Base-by-base conservation (phyloP, 1,140 invertebrate species). In the Aphaenogaster rudis region DNA sequence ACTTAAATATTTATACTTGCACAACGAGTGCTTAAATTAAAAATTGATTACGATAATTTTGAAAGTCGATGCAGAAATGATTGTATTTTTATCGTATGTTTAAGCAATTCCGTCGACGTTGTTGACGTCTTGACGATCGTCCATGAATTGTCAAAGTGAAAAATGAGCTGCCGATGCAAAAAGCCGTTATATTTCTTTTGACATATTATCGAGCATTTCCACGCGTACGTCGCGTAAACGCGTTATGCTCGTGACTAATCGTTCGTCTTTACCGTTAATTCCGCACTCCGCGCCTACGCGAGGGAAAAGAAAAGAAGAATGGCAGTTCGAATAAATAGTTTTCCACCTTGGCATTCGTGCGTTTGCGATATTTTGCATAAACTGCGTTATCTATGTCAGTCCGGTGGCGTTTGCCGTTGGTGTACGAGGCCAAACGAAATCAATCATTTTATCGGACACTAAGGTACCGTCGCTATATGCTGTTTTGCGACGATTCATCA, bases 191-290 rank as follows among this genome's bases (percentile, higher is more conserved):
- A 64, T 15, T 86, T 86, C 77, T 81, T 77, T 86, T 59, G 82
- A 48, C 74, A 42, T 50, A 66, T 86, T 82, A 82, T 82, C 71
- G 57, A 61, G 57, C 52, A 81, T 82, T 89, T 87, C 71, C 72
- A 89, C 52, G 67, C 84, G 64, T 77, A 77, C 7, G 54, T 82
- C 77, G 74, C 67, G 45, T 82, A 78, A 89, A 89, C 85, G 88
- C 74, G 89, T 86, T 84, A 72, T 69, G 71, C 85, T 84, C 21
- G 48, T 90, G 77, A 90, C 71, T 87, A 88, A 89, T 90, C 77
- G 88, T 84, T 88, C 52, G 59, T 87, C 86, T 90, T 90, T 87
- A 71, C 66, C 52, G 48, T 63, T 69, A 86, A 69, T 50, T 52
- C 59, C 61, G 84, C 21, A 13, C 15, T 21, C 21, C 69, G 36